Evolutionary conservation across 2,888 invertebrate species (phyloP).

Genomic region (Agapostemon virescens): DNA sequence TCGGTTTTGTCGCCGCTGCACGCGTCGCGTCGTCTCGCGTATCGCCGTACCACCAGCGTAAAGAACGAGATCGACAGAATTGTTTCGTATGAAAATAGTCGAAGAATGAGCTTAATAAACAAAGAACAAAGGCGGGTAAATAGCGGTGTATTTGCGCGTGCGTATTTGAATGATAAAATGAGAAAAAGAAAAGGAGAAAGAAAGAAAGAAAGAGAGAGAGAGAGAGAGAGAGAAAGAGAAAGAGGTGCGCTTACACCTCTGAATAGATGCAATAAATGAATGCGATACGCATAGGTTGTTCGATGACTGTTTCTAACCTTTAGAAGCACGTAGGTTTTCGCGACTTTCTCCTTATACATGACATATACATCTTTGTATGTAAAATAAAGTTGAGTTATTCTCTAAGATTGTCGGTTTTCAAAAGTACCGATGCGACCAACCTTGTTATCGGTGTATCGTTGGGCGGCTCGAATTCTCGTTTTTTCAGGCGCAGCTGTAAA

Average conservation of each 20-base stretch:
- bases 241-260: not conserved
- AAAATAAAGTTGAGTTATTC: conserved; percentile 56
- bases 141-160: not conserved
- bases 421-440: not conserved
- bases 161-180: not conserved
- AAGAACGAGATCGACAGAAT: not conserved
- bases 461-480: not conserved
- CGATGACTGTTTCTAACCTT: conserved; percentile 36
- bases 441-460: not conserved
- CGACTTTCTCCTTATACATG: conserved; percentile 30
- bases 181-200: not conserved
- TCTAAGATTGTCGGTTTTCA: conserved; percentile 6
- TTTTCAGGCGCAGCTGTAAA: not conserved
- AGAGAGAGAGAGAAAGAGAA: not conserved
- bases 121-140: conserved; percentile 7
- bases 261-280: conserved; percentile 27
- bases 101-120: conserved; percentile 20
- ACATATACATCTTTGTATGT: conserved; percentile 41
- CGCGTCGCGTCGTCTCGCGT: not conserved
- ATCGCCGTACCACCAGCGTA: not conserved
- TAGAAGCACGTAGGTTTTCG: conserved; percentile 18
- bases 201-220: not conserved
- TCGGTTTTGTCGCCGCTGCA: not conserved
- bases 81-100: conserved; percentile 14
- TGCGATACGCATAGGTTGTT: conserved; percentile 23